Conservation (phyloP, 1,140 invertebrate species). For the Bombus impatiens region DNA sequence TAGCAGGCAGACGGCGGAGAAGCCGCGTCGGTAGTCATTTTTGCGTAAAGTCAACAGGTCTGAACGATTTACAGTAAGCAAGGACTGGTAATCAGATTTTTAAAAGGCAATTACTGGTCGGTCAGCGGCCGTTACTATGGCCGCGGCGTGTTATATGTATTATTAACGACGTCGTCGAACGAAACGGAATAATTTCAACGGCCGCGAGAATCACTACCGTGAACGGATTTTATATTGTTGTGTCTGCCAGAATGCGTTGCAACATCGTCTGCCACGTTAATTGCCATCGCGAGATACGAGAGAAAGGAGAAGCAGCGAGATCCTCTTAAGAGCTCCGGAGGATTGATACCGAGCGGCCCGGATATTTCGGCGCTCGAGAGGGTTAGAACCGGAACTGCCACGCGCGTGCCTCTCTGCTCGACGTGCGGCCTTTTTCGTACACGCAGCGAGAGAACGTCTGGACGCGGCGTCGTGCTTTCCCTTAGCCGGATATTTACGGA, state of each 20-base stretch:
- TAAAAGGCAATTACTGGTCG: constrained; percentile 1
- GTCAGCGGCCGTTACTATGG: background rate
- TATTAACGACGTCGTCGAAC: constrained; percentile 35
- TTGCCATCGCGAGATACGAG: constrained; percentile 53
- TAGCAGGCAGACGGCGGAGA: background rate
- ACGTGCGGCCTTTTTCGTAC: background rate
- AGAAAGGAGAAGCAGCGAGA: background rate
- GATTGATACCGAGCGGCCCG: constrained; percentile 41
- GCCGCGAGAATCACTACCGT: constrained; percentile 40
- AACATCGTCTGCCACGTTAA: constrained; percentile 50
- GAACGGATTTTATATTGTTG: constrained; percentile 47
- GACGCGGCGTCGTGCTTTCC: background rate
- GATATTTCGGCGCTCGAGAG: constrained; percentile 66
- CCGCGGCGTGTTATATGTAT: background rate
- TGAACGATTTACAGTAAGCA: constrained; percentile 23
- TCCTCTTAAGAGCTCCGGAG: constrained; percentile 53
- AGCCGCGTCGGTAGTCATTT: background rate
- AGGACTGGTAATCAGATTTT: background rate
- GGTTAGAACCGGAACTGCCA: constrained; percentile 56
- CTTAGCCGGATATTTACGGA: too few species aligned
- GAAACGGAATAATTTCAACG: constrained; percentile 31
- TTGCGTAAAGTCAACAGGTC: constrained; percentile 17
- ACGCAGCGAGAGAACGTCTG: background rate
- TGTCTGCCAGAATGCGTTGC: background rate
- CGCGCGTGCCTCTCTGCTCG: background rate